Evolutionary conservation across 1,140 invertebrate genomes (phyloP), one percentile per base, ranked within the genome.

Genomic region (Brachionus manjavacas): DNA sequence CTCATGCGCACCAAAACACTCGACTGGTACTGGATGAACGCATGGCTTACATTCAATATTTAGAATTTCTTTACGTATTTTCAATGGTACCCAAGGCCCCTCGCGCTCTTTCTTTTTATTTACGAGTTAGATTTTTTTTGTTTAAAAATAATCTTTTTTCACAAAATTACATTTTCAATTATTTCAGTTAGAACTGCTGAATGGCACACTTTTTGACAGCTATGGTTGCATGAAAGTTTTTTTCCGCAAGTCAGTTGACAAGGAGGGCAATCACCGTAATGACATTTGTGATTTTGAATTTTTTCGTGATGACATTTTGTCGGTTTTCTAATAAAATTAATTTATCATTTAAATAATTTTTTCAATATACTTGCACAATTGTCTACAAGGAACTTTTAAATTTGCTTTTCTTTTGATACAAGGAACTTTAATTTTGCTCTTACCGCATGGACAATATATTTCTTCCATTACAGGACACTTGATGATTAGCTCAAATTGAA

Each of bases 1-100:
- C 85, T 96, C 95, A 88, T 97, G 95, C 46, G 92, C 92, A 0
- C 95, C 95, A 84, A 94, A 91, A 89, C 95, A 97, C 3, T 92
- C 92, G 0, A 95, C 91, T 68, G 91, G 89, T 0, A 96, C 91
- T 2, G 92, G 92, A 7, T 93, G 91, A 60, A 90, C 89, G 86
- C 92, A 92, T 4, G 91, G 91, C 81, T 84, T 90, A 66, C 89
- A 91, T 86, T 87, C 93, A 92, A 39, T 92, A 91, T 87, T 95
- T 92, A 87, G 92, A 16, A 39, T 80, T 80, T 80, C 90, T 86
- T 90, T 88, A 3, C 89, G 88, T 39, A 79, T 85, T 83, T 88
- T 74, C 84, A 86, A 87, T 87, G 88, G 86, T 84, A 95, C 94
- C 94, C 94, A 95, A 1, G 94, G 94, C 46, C 93, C 94, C 14